Evolutionary conservation across 2,113 vertebrate genomes (phyloP), one percentile per base, ranked within the genome.

Genomic region (Alouatta palliata): DNA sequence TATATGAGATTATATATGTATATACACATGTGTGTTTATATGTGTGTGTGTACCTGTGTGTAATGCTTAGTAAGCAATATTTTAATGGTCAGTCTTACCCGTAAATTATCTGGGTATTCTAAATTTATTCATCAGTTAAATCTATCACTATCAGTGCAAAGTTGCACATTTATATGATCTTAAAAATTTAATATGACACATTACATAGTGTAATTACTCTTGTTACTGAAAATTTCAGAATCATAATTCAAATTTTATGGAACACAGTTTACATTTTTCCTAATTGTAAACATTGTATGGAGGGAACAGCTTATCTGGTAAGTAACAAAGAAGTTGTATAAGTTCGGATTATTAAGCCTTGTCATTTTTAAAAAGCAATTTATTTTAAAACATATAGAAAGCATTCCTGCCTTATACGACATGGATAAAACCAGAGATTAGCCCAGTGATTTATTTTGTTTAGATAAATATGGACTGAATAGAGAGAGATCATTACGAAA

Each of bases 261-360:
- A 82, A 70, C 47, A 49, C 0, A 79, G 76, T n/a, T 94, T 81
- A 54, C 2, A 86, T 92, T 10, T 94, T 40, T 89, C 4, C 71
- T 91, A 35, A 73, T 66, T 75, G 2, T 23, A 87, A 79, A 77
- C 8, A 83, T 83, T 45, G 8, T 73, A 66, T 84, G 25, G 3
- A 64, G 45, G 21, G 37, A 87, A 79, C 25, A 87, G 19, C 5
- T 73, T 66, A 61, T 73, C 21, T 37, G 10, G 17, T 91, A 6
- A 84, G 35, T 88, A 91, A 54, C 71, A 87, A 56, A 93, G 43
- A 30, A 83, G 9, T 27, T 73, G 49, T n/a, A 83, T 19, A 92
- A 45, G 17, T 19, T 83, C 32, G 40, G 35, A 58, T 66, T 81
- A 30, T 8, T 86, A 80, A 49, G 61, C 14, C 21, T 85, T 56